phyloP scores from a whole-genome alignment of 1,140 invertebrate genomes.

The Heliothis virescens region DNA sequence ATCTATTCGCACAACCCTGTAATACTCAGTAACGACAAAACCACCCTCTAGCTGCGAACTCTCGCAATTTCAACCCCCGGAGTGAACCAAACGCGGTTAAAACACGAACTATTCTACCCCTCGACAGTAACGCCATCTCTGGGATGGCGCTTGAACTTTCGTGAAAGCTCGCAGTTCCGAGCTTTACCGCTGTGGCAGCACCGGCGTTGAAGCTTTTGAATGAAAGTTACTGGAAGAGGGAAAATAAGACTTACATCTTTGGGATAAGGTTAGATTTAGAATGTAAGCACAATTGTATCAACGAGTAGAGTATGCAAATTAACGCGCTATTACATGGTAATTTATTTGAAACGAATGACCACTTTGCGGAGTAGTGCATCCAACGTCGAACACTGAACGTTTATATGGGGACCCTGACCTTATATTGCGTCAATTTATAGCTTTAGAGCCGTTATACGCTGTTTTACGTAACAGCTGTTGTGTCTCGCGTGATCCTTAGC shows the following conservation, averaged over 20 bases:
- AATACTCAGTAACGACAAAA: conserved; percentile 52
- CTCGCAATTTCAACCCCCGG: conserved; percentile 62
- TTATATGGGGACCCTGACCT: conserved; percentile 86
- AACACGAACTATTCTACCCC: conserved; percentile 57
- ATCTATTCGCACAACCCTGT: conserved; percentile 61
- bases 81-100: conserved; percentile 55
- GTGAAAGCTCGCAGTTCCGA: conserved; percentile 74
- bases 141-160: conserved; percentile 74
- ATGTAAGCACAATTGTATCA: conserved; percentile 62
- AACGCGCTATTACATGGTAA: conserved; percentile 86
- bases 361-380: conserved; percentile 85
- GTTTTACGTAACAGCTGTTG: conserved; percentile 84
- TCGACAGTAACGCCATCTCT: conserved; percentile 74
- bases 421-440: conserved; percentile 86
- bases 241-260: conserved; percentile 62
- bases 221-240: conserved; percentile 62
- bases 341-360: conserved; percentile 87
- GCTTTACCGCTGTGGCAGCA: conserved; percentile 65
- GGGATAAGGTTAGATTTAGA: conserved; percentile 73
- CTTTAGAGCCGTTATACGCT: conserved; percentile 78
- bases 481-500: conserved; percentile 78
- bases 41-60: conserved; percentile 58
- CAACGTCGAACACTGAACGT: conserved; percentile 82
- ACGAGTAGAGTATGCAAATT: conserved; percentile 85
- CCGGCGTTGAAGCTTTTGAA: conserved; percentile 76